Conservation (phyloP, 2,797 vertebrate species). For the Onychomys arenicola region DNA sequence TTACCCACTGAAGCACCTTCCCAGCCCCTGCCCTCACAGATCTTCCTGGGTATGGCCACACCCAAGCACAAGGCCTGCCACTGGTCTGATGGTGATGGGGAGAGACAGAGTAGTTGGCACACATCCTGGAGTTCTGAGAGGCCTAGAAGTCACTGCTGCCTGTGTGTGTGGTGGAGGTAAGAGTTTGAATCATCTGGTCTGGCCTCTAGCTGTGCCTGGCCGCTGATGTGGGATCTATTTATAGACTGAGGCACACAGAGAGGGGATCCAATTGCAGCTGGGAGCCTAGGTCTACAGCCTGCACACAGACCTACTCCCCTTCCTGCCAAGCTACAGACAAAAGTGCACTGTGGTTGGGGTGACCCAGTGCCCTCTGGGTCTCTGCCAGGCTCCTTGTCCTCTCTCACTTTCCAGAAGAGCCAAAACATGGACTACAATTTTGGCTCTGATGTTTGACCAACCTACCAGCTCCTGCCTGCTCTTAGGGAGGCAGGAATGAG, state of each 20-base stretch:
- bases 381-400: neutral
- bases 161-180: neutral
- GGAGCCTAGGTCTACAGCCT: neutral
- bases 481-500: neutral
- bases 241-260: neutral
- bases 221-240: conserved; percentile 57
- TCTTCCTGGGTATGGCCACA: neutral
- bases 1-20: neutral
- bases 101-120: neutral
- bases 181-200: neutral
- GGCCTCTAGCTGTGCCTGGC: neutral
- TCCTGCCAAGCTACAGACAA: neutral
- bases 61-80: neutral
- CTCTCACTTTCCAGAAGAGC: neutral
- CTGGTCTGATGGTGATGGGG: neutral
- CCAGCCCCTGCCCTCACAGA: neutral
- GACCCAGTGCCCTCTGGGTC: neutral
- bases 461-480: neutral
- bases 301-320: neutral
- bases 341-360: neutral
- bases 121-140: neutral
- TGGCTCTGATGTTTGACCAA: neutral
- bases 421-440: neutral
- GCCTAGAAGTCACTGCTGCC: neutral
- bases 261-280: conserved; percentile 8